phyloP scores from a whole-genome alignment of 2,113 vertebrate genomes.

The Aptenodytes forsteri region DNA sequence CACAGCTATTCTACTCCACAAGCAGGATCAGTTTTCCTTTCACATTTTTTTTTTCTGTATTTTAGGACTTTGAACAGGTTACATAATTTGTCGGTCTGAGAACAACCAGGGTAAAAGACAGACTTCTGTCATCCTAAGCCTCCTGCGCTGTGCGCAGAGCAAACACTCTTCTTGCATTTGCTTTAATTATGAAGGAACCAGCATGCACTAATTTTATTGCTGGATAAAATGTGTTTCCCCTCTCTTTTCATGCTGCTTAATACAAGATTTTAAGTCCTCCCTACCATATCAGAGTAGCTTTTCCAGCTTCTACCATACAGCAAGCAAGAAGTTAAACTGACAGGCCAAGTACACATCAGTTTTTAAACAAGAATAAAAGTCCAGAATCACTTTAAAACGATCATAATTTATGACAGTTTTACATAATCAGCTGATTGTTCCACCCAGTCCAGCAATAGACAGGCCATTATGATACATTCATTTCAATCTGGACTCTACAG shows the following conservation, averaged over 20 bases:
- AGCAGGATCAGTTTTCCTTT: not conserved
- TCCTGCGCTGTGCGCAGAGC: not conserved
- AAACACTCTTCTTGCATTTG: not conserved
- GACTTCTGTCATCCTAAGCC: not conserved
- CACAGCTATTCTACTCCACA: not conserved
- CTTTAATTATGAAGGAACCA: not conserved
- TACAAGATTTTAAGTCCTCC: not conserved
- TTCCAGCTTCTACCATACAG: not conserved
- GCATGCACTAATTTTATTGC: not conserved
- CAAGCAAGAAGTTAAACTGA: not conserved
- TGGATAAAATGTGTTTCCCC: not conserved
- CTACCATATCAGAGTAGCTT: not conserved
- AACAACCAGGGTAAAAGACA: not conserved
- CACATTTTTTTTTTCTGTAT: not conserved
- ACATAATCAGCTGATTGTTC: not conserved
- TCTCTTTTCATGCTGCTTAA: not conserved
- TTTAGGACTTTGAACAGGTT: not conserved
- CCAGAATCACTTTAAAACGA: not conserved
- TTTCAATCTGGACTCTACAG: not conserved
- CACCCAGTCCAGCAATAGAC: not conserved
- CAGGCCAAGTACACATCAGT: not conserved
- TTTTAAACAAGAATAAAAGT: not conserved
- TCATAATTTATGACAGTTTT: not conserved
- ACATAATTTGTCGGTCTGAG: not conserved
- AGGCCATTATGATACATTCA: not conserved